phyloP scores from a whole-genome alignment of 1,140 invertebrate genomes.

The Eurosta solidaginis region DNA sequence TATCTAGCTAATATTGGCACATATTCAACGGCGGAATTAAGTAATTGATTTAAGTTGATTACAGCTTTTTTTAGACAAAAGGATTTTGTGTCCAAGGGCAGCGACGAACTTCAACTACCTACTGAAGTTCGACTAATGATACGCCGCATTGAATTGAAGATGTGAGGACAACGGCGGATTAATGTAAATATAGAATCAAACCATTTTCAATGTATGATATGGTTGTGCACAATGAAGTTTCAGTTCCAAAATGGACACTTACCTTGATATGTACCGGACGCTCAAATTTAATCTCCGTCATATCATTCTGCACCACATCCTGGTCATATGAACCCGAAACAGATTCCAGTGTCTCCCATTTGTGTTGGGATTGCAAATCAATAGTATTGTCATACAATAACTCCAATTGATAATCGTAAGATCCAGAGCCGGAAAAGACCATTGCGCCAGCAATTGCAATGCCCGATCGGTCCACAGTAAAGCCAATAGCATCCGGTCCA shows the following conservation, averaged over 20 bases:
- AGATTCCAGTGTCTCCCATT: constrained; percentile 57
- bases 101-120: too few relatives aligned
- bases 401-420: constrained; percentile 90
- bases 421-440: constrained; percentile 86
- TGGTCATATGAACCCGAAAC: constrained; percentile 56
- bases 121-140: too few relatives aligned
- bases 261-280: constrained; percentile 80
- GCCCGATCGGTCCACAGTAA: constrained; percentile 87
- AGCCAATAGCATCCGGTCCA: constrained; percentile 94
- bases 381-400: constrained; percentile 76
- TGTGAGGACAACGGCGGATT: too few relatives aligned
- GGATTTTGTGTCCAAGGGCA: too few relatives aligned
- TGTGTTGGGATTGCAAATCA: constrained; percentile 61
- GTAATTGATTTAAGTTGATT: too few relatives aligned
- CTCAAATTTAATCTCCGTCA: constrained; percentile 90
- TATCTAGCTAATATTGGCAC: too few relatives aligned
- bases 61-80: too few relatives aligned
- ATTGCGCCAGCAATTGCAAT: constrained; percentile 84
- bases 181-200: too few relatives aligned
- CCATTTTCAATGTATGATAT: neutral
- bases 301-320: constrained; percentile 71
- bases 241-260: constrained; percentile 43
- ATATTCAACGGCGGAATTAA: too few relatives aligned
- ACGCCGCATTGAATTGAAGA: too few relatives aligned
- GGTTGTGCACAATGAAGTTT: constrained; percentile 5